Base-by-base conservation (phyloP, 2,113 vertebrate genomes). In the Phrynocephalus versicolor region DNA sequence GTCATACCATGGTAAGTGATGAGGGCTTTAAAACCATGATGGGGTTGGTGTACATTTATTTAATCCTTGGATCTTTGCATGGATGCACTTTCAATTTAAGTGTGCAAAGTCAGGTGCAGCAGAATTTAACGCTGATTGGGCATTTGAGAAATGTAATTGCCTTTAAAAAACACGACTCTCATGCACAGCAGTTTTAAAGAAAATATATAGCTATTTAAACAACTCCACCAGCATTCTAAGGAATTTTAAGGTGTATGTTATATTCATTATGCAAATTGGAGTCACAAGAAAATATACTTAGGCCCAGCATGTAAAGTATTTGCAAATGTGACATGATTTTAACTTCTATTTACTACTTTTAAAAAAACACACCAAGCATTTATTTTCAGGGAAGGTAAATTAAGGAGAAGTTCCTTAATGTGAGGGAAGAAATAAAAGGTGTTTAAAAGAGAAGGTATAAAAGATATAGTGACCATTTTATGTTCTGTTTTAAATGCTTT, bases 1-100 rank as follows among this genome's bases (percentile, higher is more conserved):
- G 73, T 58, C 73, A 82, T 89, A 89, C 87, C 73, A 93, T 95
- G 95, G 94, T 96, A 94, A 95, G 94, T 94, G 70, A 73, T 76
- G 85, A 65, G 88, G 18, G 75, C 85, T 71, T 18, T 57, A 87
- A 64, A 37, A 72, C 81, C 27, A 65, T 91, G 12, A 3, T 82
- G 0, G 65, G 51, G 75, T 87, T 87, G 65, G 87, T 23, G 57
- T 87, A 64, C 69, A 58, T 90, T 16, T 89, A 87, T 62, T 12
- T 79, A 60, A 4, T 4, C 78, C 79, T n/a, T 58, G 83, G 58
- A 73, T 30, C 51, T 41, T 57, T 78, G 55, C 35, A 77, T 3
- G 51, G 9, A 57, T 88, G 58, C 2, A 84, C 87, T 84, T 86
- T 84, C 62, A 76, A 27, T 84, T n/a, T 85, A 88, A 75, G 78